Conservation (phyloP, 2,797 vertebrate genomes). For the Percopsis omiscomaycus region DNA sequence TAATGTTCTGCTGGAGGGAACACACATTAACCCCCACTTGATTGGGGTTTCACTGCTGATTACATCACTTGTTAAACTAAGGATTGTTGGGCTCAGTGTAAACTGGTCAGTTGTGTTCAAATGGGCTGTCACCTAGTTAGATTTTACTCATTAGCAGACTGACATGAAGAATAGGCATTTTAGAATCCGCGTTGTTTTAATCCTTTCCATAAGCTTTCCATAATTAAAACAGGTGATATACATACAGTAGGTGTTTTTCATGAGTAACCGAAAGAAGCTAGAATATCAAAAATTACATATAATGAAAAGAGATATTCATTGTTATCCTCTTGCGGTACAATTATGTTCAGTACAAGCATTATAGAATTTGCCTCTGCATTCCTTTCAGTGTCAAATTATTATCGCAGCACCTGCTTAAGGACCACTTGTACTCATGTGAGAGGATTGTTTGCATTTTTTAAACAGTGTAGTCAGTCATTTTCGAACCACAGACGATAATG, state of each 20-base stretch:
- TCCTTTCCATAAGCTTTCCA: background rate
- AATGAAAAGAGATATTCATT: background rate
- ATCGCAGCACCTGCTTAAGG: background rate
- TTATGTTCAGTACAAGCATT: background rate
- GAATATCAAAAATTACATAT: background rate
- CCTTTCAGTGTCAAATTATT: background rate
- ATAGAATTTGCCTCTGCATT: background rate
- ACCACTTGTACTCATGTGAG: background rate
- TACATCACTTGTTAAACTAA: constrained; percentile 21
- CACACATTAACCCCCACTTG: constrained; percentile 24
- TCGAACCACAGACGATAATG: background rate
- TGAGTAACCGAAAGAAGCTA: background rate
- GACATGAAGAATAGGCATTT: background rate
- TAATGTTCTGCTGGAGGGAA: constrained; percentile 29
- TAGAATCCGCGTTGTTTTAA: background rate
- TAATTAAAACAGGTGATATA: background rate
- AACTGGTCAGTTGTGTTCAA: background rate
- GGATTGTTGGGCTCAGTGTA: constrained; percentile 4
- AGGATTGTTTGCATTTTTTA: constrained; percentile 1
- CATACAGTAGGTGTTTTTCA: background rate
- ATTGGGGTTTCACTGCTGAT: constrained; percentile 39
- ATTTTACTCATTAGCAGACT: background rate
- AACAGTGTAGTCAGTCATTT: background rate
- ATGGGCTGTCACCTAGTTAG: constrained; percentile 3
- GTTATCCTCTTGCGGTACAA: background rate